Evolutionary conservation across 2,113 vertebrate genomes (phyloP), one percentile per base, ranked within the genome.

Genomic region (Oreochromis tanganicae): DNA sequence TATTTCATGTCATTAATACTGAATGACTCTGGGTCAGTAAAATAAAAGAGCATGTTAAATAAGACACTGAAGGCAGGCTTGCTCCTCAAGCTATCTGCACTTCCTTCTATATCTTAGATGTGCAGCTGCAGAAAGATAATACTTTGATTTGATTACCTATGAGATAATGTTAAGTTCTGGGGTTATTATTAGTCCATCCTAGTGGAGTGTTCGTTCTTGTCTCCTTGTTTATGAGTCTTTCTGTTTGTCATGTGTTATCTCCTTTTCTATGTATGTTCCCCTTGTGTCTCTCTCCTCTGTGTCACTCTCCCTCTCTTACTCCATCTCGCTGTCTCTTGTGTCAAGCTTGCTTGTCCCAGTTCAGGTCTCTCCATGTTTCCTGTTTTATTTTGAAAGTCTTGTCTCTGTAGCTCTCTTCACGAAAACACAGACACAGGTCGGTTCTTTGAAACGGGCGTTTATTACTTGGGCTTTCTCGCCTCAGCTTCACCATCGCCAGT

Each of bases 1-100:
- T 89, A 75, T 89, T 93, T 91, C 88, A 91, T 85, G 88, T 89
- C 59, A 79, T 80, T 92, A 89, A 93, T 92, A 89, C 59, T 86
- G 90, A 83, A 79, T 92, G 88, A 94, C 41, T 93, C 61, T 86
- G 91, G 90, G 89, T 94, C 91, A 90, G 80, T 86, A 75, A 48
- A 88, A 89, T 87, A 80, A 89, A 90, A 87, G 73, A 85, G 86
- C 66, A 88, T 89, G 86, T 90, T 85, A 84, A 91, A 85, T 84
- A 85, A 91, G 83, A 84, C 56, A 71, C n/a, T 85, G 50, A 85
- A 61, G 80, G 27, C 82, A 84, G 79, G 83, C 85, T 46, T 32
- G 19, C 91, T 91, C 85, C 82, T 88, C 24, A 13, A 82, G 87
- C 63, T 87, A 59, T 88, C 73, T 87, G 50, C 19, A 43, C n/a